phyloP scores from a whole-genome alignment of 2,113 vertebrate species.

The Chaetops frenatus region DNA sequence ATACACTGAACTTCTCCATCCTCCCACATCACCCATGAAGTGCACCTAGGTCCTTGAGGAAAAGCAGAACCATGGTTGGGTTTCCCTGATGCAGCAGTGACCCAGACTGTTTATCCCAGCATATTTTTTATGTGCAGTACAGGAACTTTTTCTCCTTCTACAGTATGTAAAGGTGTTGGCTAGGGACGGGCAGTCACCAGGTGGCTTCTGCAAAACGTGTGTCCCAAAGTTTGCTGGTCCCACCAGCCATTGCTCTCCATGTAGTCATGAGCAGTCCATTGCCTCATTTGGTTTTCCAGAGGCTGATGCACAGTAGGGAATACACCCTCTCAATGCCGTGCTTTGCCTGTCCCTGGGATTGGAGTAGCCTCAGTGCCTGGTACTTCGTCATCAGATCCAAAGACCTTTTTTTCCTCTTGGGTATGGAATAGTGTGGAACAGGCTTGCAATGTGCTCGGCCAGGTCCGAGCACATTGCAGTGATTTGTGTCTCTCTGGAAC shows the following conservation, averaged over 20 bases:
- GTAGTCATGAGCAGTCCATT: not conserved
- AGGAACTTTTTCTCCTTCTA: not conserved
- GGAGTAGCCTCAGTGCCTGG: not conserved
- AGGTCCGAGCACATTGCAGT: not conserved
- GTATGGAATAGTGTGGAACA: accelerated
- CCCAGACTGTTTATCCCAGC: not conserved
- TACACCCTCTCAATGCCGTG: not conserved
- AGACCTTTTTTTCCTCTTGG: not conserved
- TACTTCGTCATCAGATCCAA: not conserved
- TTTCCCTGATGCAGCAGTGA: not conserved
- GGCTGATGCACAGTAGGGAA: accelerated
- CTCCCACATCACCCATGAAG: not conserved
- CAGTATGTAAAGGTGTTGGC: not conserved
- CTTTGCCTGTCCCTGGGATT: not conserved
- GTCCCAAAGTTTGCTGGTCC: not conserved
- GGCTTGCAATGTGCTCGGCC: not conserved
- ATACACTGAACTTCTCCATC: not conserved
- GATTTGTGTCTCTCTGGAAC: not conserved
- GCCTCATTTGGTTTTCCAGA: not conserved
- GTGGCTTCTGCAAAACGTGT: not conserved
- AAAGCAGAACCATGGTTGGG: not conserved
- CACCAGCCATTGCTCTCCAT: not conserved
- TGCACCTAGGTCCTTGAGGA: not conserved
- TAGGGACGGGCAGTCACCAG: not conserved
- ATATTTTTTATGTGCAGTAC: not conserved